Evolutionary conservation across 2,888 invertebrate species (phyloP), one percentile per base, ranked within the genome.

Genomic region (Morpho helenor): DNA sequence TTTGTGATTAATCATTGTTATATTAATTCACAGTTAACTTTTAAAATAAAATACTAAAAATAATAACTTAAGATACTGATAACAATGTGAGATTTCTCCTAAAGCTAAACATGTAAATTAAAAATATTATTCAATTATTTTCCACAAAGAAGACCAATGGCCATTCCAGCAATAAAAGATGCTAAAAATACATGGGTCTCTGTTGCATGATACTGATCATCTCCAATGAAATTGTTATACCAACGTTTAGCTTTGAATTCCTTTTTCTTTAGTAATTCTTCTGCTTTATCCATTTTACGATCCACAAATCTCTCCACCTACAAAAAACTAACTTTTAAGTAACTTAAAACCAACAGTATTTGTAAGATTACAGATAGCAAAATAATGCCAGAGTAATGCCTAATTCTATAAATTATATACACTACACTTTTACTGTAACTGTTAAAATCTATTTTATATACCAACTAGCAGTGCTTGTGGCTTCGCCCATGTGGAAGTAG

Each of bases 271-370:
- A 96, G 70, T 60, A 94, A 75, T 69, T 93, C 93, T 84, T 96
- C 96, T 56, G 95, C 96, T 87, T 95, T 94, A 76, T 96, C 95
- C 66, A 96, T 69, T 87, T 96, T 96, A 68, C 94, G 94, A 79
- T 96, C 96, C 65, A 96, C 93, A 91, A 91, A 96, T 78, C 94
- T 92, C 83, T 95, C 96, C 70, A 96, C 93, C 96, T 96, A 89
- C 51, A 92, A 86, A 73, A 74, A 70, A 66, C 40, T 40, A 31
- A 5, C 31, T 31, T 5, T 31, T 5, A 31, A 31, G 31, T 31
- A 31, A 31, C 31, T 31, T 31, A 31, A 31, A 31, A 31, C 31
- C 31, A 31, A 31, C 5, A 5, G 31, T 31, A 31, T 31, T 5
- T 31, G 31, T 5, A 31, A 31, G 31, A 31, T 31, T 31, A 31